Conservation (phyloP, 2,888 invertebrate genomes). For the Spodoptera picta region DNA sequence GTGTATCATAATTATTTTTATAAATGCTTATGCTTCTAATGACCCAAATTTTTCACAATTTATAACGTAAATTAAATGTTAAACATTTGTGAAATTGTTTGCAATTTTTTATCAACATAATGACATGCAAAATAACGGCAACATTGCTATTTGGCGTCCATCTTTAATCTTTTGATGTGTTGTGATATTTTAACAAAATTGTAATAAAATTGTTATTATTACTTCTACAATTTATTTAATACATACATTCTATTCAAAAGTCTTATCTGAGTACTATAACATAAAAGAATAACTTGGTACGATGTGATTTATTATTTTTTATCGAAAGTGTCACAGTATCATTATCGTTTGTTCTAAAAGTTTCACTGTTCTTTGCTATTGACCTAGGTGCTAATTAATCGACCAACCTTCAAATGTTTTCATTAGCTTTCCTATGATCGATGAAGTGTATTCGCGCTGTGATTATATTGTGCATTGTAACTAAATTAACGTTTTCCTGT, state of each 20-base stretch:
- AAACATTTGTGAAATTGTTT: conserved; percentile 14
- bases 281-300: conserved; percentile 62
- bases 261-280: conserved; percentile 57
- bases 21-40: too few relatives aligned
- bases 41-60: neutral
- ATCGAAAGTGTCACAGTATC: conserved; percentile 84
- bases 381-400: conserved; percentile 84
- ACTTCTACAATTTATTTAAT: conserved; percentile 52
- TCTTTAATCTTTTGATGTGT: conserved; percentile 87
- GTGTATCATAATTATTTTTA: neutral
- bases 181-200: conserved; percentile 83
- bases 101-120: conserved; percentile 48
- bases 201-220: conserved; percentile 63
- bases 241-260: conserved; percentile 41
- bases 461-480: conserved; percentile 53
- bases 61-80: neutral
- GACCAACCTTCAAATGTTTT: conserved; percentile 80
- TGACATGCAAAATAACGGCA: conserved; percentile 74
- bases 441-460: conserved; percentile 48
- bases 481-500: conserved; percentile 62
- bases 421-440: conserved; percentile 68
- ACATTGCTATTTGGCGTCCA: conserved; percentile 87
- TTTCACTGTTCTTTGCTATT: conserved; percentile 85
- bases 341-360: conserved; percentile 83
- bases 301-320: conserved; percentile 64